Base-by-base conservation (phyloP, 2,113 vertebrate genomes). In the Pipa parva region DNA sequence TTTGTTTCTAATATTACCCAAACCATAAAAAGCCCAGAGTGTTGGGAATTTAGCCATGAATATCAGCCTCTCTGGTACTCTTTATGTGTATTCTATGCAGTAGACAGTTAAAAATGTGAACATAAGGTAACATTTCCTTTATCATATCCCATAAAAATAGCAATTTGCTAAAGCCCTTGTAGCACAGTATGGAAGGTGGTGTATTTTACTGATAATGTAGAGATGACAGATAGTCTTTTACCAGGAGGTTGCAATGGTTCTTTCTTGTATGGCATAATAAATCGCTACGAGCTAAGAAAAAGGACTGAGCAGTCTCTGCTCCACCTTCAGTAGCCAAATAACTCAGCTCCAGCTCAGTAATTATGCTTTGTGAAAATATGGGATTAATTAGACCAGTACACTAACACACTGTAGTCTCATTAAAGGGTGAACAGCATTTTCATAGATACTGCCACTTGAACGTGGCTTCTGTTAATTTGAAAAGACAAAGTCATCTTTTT, bases 81-180 rank as follows among this genome's bases (percentile, higher is more conserved):
- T 9, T 73, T 73, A 83, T 74, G 80, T 80, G 59, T 74, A 72
- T 81, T 88, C 87, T 61, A 76, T 13, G 76, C 85, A 84, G 71
- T 77, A 83, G 88, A 89, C 88, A 88, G 92, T 89, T 92, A 92
- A 92, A 92, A 89, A 91, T 90, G 85, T 83, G 92, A 94, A 92
- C 92, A 90, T 89, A 93, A 91, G 91, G 92, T 84, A 90, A 90
- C 91, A 88, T 92, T 94, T 92, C 90, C 91, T 95, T 95, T 93
- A 95, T 92, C 92, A 89, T 91, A 91, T 88, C 90, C 90, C 90
- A 92, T 92, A 93, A 93, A 96, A 95, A 95, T 89, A 95, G 90
- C 92, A 92, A 92, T 92, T 93, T 95, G 94, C 92, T 86, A 85
- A 84, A 88, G 91, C 89, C 90, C 92, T 91, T 88, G 92, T 90